Evolutionary conservation across 1,140 invertebrate genomes (phyloP), one percentile per base, ranked within the genome.

Genomic region (Babylonia areolata): DNA sequence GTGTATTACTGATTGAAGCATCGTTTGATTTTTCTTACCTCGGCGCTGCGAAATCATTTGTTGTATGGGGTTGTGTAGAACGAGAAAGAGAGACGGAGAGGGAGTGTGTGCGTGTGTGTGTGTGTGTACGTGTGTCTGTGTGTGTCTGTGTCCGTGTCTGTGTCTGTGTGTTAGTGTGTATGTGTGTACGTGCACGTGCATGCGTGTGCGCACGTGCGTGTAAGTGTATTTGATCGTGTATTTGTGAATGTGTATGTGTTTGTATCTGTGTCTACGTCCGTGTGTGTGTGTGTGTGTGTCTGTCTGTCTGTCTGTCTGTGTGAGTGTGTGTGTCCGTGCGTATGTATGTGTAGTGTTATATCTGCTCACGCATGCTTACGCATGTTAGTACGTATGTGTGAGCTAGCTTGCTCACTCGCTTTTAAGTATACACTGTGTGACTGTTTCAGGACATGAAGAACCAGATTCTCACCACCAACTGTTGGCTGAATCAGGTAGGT

Each of bases 381-480:
- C 23, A 20, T 23, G 58, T 64, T 6, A 12, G 58, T 64, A 20
- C 23, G 58, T 28, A 20, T 64, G 58, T 64, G 58, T 3, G 58
- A 46, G 5, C 42, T 46, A 46, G 15, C 5, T 46, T 46, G 5
- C 42, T 46, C 42, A 6, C 5, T 64, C 20, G 46, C 6, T 51
- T 51, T 6, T 6, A 51, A 20, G 46, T 11, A 20, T 51, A 20
- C 46, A 6, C 58, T 23, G 28, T 64, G 6, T n/a, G 0, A 64
- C 0, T 3, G 12, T 64, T 84, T 15, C 95, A 95, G 93, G 96
- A 96, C 71, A 95, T 96, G 94, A 95, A 96, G 94, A 95, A 96
- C 93, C 94, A 96, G 91, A 95, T 96, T 88, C 94, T 98, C 77
- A 98, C 97, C 35, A 97, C 97, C 37, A 98, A 97, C 93, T 97